phyloP scores from a whole-genome alignment of 2,888 invertebrate genomes.

The Metalampra italica region DNA sequence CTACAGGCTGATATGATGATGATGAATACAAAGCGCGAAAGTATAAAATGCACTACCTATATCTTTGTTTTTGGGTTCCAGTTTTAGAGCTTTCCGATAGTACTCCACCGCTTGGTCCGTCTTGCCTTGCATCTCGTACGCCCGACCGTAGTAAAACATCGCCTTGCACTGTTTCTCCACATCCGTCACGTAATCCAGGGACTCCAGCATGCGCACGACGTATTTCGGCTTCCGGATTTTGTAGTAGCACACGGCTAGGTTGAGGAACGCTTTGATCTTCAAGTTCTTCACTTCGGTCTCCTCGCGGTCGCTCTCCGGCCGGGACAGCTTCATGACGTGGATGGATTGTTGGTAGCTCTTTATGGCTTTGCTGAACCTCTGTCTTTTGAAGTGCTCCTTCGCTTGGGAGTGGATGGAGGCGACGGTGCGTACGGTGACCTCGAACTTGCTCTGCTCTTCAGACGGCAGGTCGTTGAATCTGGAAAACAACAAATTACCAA shows the following conservation, averaged over 20 bases:
- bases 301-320: conserved; percentile 36
- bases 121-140: conserved; percentile 46
- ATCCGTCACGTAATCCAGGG: conserved; percentile 45
- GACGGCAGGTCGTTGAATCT: conserved; percentile 61
- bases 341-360: conserved; percentile 55
- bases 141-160: conserved; percentile 55
- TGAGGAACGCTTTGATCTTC: conserved; percentile 47
- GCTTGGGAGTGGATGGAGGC: conserved; percentile 46
- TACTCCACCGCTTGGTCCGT: conserved; percentile 45
- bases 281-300: conserved; percentile 39
- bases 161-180: conserved; percentile 57
- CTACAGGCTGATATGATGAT: too few relatives aligned
- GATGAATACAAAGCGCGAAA: too few relatives aligned
- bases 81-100: conserved; percentile 58
- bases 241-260: conserved; percentile 59
- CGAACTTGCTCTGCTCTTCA: conserved; percentile 53
- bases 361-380: conserved; percentile 42
- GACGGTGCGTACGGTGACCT: conserved; percentile 47
- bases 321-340: conserved; percentile 41
- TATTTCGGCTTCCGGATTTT: conserved; percentile 57
- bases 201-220: conserved; percentile 53
- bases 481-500: too few relatives aligned
- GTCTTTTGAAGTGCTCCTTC: conserved; percentile 42
- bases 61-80: conserved; percentile 64
- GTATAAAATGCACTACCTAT: conserved; percentile 32